Evolutionary conservation across 2,113 vertebrate genomes (phyloP), one percentile per base, ranked within the genome.

Genomic region (Sylvilagus bachmani): DNA sequence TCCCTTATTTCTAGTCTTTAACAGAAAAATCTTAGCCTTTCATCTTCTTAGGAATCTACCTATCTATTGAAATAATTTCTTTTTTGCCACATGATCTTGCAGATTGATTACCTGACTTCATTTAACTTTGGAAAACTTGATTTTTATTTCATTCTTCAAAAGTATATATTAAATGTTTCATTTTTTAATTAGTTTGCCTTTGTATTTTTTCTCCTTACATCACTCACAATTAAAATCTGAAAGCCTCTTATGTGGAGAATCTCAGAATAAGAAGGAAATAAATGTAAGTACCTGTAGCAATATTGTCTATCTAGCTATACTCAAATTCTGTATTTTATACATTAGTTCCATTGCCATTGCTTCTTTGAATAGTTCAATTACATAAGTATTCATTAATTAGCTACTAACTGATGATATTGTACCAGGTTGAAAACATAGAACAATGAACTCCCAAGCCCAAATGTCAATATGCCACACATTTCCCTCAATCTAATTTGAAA

Each of bases 401-500:
- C 16, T 84, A 44, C 19, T 61, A 53, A 90, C 8, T 79, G 24
- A 91, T 69, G 64, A 44, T 44, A 93, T 80, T 89, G 12, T 27
- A 89, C 14, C 62, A 78, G 8, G 55, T 86, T 89, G 51, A 91
- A 51, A 93, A 22, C 16, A 71, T 3, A 84, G 66, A 66, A 79
- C n/a, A 78, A 85, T 85, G 82, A 91, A 85, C 27, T 16, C 17
- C 77, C 44, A 75, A 19, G 17, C 4, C 4, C 21, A 80, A 74
- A 89, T 89, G 64, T 73, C 29, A 84, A 61, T 31, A 96, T 69
- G 29, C 10, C 31, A 29, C 4, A 96, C 67, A 10, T 19, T 89
- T 51, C 22, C 7, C 71, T 82, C 4, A 53, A 38, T 82, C 89
- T 95, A 89, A 53, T 81, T 84, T 84, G 31, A 88, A 89, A 88